A percentile compares a stretch with the other conserved stretches of the same genome.
These are phyloP conservation scores for Marronus borbonicus DNA, from an alignment of 2,888 invertebrate genomes.

Conservation along the genomic window DNA sequence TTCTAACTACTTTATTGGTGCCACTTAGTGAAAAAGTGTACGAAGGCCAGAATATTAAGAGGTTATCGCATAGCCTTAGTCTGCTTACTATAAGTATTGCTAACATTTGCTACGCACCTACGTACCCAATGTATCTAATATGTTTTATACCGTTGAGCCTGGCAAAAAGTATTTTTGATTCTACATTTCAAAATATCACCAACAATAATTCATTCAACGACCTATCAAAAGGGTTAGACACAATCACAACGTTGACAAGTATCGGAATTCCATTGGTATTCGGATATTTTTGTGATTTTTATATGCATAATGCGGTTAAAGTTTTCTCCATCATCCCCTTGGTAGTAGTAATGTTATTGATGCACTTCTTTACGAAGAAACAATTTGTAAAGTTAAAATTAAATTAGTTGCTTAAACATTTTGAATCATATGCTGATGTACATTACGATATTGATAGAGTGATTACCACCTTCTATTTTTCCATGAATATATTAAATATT, in stretches of 20 bases:
- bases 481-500: not conserved
- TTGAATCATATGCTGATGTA: not conserved
- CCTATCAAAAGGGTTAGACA: slow-evolving; percentile 23
- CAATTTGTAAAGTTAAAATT: slow-evolving; percentile 17
- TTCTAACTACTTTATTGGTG: slow-evolving; percentile 34
- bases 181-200: slow-evolving; percentile 33
- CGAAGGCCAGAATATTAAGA: slow-evolving; percentile 30
- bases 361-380: slow-evolving; percentile 28
- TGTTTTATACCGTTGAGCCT: slow-evolving; percentile 36
- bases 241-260: slow-evolving; percentile 26
- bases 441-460: not conserved
- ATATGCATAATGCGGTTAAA: slow-evolving; percentile 45
- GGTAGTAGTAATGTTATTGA: slow-evolving; percentile 18
- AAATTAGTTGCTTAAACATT: not conserved
- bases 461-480: not conserved
- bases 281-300: slow-evolving; percentile 49
- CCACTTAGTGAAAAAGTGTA: slow-evolving; percentile 24
- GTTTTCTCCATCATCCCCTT: slow-evolving; percentile 40
- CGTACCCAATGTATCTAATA: slow-evolving; percentile 36
- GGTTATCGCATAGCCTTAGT: slow-evolving; percentile 35
- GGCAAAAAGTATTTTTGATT: slow-evolving; percentile 41
- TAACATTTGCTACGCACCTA: slow-evolving; percentile 44
- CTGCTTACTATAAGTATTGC: slow-evolving; percentile 40
- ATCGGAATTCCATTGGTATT: slow-evolving; percentile 38
- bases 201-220: slow-evolving; percentile 6